Conservation (phyloP, 35 echinoderm and acorn worm species). For the Amphiura filiformis region DNA sequence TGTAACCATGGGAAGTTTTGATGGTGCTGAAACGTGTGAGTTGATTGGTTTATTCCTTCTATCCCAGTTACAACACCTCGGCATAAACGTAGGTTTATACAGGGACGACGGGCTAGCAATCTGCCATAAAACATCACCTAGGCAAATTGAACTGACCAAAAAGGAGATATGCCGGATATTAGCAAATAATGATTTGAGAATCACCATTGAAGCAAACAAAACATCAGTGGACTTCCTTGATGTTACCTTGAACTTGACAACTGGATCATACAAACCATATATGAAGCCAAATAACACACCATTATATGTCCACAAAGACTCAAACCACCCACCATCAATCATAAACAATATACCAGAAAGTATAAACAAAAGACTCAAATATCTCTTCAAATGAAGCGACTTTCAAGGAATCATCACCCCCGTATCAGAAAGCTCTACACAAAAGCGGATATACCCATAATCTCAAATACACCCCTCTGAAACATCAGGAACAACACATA, state of each 20-base stretch:
- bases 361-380: slow-evolving; percentile 4
- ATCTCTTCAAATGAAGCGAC: background rate
- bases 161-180: background rate
- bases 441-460: background rate
- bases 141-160: slow-evolving; percentile 15
- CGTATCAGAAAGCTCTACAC: background rate
- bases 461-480: background rate
- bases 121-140: slow-evolving; percentile 17
- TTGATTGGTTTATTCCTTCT: background rate
- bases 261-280: background rate
- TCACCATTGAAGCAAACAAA: slow-evolving; percentile 12
- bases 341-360: slow-evolving; percentile 2
- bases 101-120: slow-evolving; percentile 55
- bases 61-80: background rate
- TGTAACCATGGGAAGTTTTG: slow-evolving; percentile 9
- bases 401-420: background rate
- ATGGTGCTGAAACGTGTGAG: slow-evolving; percentile 13
- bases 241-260: background rate
- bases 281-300: background rate
- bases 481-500: background rate
- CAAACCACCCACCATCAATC: background rate
- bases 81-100: slow-evolving; percentile 23
- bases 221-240: background rate
- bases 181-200: background rate
- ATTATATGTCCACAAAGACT: background rate